A percentile compares a stretch with the other conserved stretches of the same genome.
Evolutionary conservation across 1,140 invertebrate species (phyloP).

Genomic region (Tetragnatha versicolor): DNA sequence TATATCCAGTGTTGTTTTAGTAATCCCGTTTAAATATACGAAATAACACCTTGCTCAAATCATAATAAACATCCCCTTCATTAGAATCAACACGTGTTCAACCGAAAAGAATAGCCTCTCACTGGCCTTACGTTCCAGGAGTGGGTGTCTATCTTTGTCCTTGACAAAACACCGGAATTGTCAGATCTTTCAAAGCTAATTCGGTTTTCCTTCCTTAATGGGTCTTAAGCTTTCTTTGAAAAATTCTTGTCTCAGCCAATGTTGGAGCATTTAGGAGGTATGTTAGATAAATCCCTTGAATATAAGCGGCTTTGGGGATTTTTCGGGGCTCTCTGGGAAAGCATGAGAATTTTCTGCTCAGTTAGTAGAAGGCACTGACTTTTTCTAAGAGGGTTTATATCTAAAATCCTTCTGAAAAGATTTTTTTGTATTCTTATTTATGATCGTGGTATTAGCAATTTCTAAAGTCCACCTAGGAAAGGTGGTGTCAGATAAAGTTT

Average conservation of each 20-base stretch:
- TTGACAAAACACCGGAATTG: constrained; percentile 28
- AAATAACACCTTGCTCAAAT: no score
- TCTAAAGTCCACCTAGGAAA: no score
- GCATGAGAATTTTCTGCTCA: background rate
- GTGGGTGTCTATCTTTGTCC: no score
- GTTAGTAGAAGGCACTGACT: no score
- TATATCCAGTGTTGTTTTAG: no score
- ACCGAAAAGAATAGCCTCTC: no score
- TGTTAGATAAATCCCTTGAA: constrained; percentile 29
- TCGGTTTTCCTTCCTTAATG: constrained; percentile 42
- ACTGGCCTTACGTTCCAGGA: background rate
- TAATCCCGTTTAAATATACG: no score
- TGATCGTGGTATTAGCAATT: background rate
- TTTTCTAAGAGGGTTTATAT: background rate
- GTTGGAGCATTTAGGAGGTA: background rate
- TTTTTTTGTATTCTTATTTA: background rate
- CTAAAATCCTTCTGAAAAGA: background rate
- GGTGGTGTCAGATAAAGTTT: no score
- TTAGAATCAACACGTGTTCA: no score
- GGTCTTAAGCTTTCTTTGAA: constrained; percentile 21
- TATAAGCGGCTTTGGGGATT: constrained; percentile 33
- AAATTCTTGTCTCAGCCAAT: background rate
- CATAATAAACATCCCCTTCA: no score
- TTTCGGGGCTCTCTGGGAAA: background rate
- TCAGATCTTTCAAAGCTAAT: constrained; percentile 38